Percentiles rank a stretch among this genome's conserved stretches.
These are phyloP conservation scores for Rhegmatorhina hoffmannsi DNA, from an alignment of 2,113 vertebrate species.

Conservation along the genomic window DNA sequence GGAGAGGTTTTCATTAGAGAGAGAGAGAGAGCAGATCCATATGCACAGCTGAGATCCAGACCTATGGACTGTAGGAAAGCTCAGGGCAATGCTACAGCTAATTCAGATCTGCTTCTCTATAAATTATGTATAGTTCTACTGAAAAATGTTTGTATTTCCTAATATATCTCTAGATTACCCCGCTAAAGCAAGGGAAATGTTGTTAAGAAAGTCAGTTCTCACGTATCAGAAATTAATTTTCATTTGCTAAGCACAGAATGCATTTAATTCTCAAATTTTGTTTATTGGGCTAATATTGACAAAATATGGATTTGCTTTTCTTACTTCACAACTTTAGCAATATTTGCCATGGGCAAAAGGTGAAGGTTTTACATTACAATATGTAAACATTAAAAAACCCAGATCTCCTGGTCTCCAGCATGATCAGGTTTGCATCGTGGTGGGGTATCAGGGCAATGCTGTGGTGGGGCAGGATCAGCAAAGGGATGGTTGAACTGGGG, in stretches of 20 bases:
- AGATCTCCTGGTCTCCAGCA: neutral
- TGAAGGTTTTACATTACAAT: neutral
- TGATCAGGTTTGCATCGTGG: rapidly evolving
- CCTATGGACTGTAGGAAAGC: neutral
- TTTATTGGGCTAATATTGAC: neutral
- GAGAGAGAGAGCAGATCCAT: neutral
- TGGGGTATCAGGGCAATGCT: neutral
- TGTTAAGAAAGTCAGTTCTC: neutral
- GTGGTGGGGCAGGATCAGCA: neutral
- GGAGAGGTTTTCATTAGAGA: neutral
- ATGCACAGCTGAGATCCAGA: neutral
- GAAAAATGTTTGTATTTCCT: constrained; percentile 30
- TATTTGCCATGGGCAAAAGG: neutral
- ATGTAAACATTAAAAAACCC: neutral
- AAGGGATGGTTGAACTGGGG: rapidly evolving
- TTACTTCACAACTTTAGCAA: neutral
- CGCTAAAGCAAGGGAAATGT: neutral
- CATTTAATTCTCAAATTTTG: neutral
- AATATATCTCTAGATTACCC: neutral
- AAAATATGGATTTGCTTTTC: neutral
- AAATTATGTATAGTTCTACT: neutral
- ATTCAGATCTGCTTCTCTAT: neutral
- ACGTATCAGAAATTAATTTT: neutral
- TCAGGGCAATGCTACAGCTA: neutral
- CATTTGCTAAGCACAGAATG: neutral